These are phyloP conservation scores for Diorhabda carinulata DNA, from an alignment of 1,140 invertebrate species.

Conservation along the genomic window DNA sequence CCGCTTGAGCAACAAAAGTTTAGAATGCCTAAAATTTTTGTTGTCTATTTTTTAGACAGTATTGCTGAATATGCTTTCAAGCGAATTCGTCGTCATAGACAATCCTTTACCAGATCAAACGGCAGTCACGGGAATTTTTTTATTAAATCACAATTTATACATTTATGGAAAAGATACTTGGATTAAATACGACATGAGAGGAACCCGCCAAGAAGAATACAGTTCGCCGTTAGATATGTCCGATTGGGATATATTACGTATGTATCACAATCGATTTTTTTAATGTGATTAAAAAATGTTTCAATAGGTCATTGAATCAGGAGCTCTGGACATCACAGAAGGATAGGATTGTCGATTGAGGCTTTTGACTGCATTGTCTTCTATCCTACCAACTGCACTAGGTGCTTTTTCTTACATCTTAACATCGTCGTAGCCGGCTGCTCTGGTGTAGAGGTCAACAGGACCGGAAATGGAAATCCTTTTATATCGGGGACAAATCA, in stretches of 20 bases:
- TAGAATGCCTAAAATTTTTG: background rate
- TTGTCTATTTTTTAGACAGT: conserved; percentile 60
- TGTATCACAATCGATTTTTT: conserved; percentile 31
- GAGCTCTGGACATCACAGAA: no score
- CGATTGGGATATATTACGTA: conserved; percentile 69
- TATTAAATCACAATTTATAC: conserved; percentile 73
- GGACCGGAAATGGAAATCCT: no score
- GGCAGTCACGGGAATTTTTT: conserved; percentile 60
- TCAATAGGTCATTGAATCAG: no score
- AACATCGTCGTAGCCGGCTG: no score
- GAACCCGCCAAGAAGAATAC: conserved; percentile 61
- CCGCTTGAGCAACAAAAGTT: no score
- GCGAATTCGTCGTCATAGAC: conserved; percentile 80
- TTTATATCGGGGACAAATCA: no score
- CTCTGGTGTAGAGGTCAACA: no score
- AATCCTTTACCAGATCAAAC: conserved; percentile 70
- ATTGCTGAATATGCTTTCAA: conserved; percentile 83
- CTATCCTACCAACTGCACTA: no score
- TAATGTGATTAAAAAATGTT: no score
- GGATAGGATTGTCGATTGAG: no score
- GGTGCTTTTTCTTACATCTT: no score
- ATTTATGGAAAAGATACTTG: conserved; percentile 61
- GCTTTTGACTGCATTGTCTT: no score
- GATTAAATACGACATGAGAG: conserved; percentile 73
- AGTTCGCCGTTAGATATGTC: conserved; percentile 57